phyloP scores from a whole-genome alignment of 2,888 invertebrate genomes.

The Eristalis intricaria region DNA sequence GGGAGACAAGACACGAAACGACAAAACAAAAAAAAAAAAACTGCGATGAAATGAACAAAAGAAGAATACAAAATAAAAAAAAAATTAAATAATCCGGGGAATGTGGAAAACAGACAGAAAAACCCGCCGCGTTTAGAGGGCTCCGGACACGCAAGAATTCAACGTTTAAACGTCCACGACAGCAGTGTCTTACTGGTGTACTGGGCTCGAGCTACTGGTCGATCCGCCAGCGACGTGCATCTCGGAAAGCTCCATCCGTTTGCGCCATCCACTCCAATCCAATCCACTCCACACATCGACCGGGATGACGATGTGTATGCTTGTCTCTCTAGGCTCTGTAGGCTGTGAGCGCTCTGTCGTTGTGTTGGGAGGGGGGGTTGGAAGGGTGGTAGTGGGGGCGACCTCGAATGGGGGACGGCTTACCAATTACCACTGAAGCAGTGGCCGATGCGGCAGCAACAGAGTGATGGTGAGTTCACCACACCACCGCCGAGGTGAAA shows the following conservation, averaged over 20 bases:
- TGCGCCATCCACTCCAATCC: constrained; percentile 13
- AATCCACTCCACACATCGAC: not conserved
- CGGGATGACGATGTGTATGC: constrained; percentile 35
- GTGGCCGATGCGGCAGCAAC: not conserved
- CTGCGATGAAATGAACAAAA: constrained; percentile 10
- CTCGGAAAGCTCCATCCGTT: constrained; percentile 64
- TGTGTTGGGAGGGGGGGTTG: not conserved
- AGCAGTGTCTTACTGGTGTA: constrained; percentile 67
- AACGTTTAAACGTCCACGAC: constrained; percentile 66
- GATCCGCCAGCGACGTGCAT: constrained; percentile 63
- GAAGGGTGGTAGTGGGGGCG: not conserved
- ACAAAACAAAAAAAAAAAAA: constrained; percentile 17
- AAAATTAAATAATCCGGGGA: constrained; percentile 43
- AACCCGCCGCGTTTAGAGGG: constrained; percentile 39
- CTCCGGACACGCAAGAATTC: constrained; percentile 31
- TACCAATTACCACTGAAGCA: not conserved
- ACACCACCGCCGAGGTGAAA: not conserved
- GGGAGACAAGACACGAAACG: not conserved
- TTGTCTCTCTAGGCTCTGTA: too few relatives aligned
- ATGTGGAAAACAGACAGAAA: constrained; percentile 50
- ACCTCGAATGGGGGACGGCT: not conserved
- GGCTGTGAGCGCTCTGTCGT: not conserved
- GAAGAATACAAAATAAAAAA: constrained; percentile 8
- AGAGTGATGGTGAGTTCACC: constrained; percentile 4
- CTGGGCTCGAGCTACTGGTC: constrained; percentile 55